Percentiles rank a stretch among this genome's conserved stretches.
These are phyloP conservation scores for Lagria hirta DNA, from an alignment of 2,888 invertebrate species.

Conservation along the genomic window DNA sequence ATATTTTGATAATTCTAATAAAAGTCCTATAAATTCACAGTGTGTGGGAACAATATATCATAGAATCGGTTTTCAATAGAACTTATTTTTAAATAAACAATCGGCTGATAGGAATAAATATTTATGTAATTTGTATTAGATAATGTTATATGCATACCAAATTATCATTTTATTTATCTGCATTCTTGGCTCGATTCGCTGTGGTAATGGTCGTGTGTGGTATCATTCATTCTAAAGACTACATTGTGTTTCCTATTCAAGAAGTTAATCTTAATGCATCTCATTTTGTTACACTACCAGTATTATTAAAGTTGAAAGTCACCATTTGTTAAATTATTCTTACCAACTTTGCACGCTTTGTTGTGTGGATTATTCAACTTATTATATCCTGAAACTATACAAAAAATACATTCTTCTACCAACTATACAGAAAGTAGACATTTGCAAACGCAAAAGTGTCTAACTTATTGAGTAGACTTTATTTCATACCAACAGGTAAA, in stretches of 20 bases:
- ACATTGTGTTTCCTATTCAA: constrained; percentile 6
- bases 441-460: too few species aligned
- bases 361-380: too few species aligned
- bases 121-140: too few species aligned
- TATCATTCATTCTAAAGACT: constrained; percentile 6
- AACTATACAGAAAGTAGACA: too few species aligned
- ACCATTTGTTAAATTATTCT: constrained; percentile 9
- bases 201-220: constrained; percentile 16
- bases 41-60: constrained; percentile 11
- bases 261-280: constrained; percentile 6
- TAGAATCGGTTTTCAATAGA: constrained; percentile 12
- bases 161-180: constrained; percentile 16
- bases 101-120: constrained; percentile 17
- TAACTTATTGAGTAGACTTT: too few species aligned
- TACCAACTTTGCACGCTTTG: too few species aligned
- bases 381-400: too few species aligned
- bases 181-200: constrained; percentile 5
- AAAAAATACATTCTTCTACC: too few species aligned
- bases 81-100: constrained; percentile 16
- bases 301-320: constrained; percentile 12
- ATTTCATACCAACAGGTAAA: too few species aligned
- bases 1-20: too few species aligned
- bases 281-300: constrained; percentile 5
- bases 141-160: too few species aligned
- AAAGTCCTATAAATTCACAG: constrained; percentile 1